Evolutionary conservation across 2,797 vertebrate species (phyloP).

Genomic region (Sphaeramia orbicularis): DNA sequence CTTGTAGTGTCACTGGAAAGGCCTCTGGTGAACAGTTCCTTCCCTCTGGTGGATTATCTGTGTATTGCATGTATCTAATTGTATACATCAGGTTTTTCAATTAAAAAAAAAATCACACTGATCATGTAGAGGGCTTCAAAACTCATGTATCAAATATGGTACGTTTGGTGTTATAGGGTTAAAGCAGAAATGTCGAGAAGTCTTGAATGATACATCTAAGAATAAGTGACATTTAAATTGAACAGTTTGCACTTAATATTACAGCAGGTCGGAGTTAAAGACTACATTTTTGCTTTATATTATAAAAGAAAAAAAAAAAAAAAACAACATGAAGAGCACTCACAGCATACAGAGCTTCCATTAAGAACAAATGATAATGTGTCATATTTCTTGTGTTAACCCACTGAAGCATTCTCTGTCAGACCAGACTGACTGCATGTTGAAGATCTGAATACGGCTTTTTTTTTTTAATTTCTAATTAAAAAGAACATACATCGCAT

Average conservation of each 20-base stretch:
- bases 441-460: constrained; percentile 51
- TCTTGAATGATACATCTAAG: not conserved
- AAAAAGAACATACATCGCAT: constrained; percentile 63
- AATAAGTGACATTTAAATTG: not conserved
- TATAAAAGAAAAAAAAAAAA: no score
- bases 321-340: not conserved
- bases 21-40: no score
- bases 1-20: no score
- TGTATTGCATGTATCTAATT: no score
- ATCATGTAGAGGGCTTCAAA: no score
- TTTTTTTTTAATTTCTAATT: constrained; percentile 68
- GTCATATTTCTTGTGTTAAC: constrained; percentile 12
- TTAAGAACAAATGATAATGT: constrained; percentile 1
- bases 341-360: not conserved
- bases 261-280: not conserved
- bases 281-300: not conserved
- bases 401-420: constrained; percentile 14
- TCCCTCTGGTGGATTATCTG: no score
- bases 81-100: no score
- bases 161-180: no score
- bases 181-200: no score
- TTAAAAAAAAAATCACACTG: no score
- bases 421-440: constrained; percentile 34
- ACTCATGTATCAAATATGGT: no score
- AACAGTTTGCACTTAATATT: not conserved